These are phyloP conservation scores for Poeciliopsis turneri DNA, from an alignment of 2,797 vertebrate genomes.

Conservation along the genomic window DNA sequence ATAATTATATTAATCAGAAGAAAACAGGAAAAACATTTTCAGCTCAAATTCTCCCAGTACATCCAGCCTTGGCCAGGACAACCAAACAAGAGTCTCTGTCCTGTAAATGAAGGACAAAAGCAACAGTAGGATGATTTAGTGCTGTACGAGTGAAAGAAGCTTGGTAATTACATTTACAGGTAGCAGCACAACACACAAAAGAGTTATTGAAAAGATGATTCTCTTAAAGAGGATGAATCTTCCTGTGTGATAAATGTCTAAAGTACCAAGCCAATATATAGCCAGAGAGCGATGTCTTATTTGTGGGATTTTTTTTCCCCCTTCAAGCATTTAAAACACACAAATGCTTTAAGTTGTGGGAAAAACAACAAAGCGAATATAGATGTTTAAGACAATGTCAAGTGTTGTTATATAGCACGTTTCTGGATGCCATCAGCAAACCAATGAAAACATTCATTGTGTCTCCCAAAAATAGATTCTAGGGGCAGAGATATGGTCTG, in stretches of 20 bases:
- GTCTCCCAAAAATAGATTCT: no score
- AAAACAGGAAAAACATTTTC: neutral
- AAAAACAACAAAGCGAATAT: neutral
- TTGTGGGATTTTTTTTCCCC: neutral
- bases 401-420: neutral
- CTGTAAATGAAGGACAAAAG: neutral
- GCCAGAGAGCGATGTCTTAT: neutral
- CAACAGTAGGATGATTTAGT: neutral
- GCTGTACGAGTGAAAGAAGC: neutral
- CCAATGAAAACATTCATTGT: no score
- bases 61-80: neutral
- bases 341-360: neutral
- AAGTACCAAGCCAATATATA: neutral
- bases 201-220: neutral
- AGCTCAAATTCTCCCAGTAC: neutral
- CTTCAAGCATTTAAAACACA: neutral
- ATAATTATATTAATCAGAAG: neutral
- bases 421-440: no score
- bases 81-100: neutral
- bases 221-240: neutral
- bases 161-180: neutral
- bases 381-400: neutral
- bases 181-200: neutral
- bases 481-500: no score
- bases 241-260: neutral